Base-by-base conservation (phyloP, 2,888 invertebrate species). In the Agrilus cyanescens region DNA sequence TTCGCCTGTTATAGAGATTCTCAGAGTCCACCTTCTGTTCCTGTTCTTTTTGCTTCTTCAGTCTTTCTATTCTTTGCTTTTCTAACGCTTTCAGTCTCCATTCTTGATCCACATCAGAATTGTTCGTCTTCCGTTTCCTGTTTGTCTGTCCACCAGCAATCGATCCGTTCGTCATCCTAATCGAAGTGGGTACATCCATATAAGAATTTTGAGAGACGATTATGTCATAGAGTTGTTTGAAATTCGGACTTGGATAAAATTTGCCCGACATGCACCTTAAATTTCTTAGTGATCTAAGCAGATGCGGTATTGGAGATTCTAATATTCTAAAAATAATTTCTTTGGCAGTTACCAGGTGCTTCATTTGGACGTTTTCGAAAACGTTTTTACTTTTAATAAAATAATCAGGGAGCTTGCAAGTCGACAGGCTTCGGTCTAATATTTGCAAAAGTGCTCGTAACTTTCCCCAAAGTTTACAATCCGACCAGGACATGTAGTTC, bases 361-460 rank as follows among this genome's bases (percentile, higher is more conserved):
- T 76, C 44, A 73, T 74, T 0, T 82, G 80, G 45, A 82, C 76
- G 51, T 77, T 78, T 59, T 80, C 78, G 47, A 87, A 78, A 39
- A 85, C 70, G 65, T 89, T 87, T 50, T 80, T 79, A 38, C 72
- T 72, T 32, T 54, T 51, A 39, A 87, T 71, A 59, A 88, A 89
- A 57, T 82, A 89, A 63, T 86, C 82, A 2, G 74, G 74, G 41
- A 87, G 67, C 34, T 71, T 67, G 37, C 75, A 72, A 46, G 71
- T 73, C 12, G 76, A 74, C 50, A 88, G 71, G 39, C 73, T 68
- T 1, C 69, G 59, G 54, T 80, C 80, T 45, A 88, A 73, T 12
- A 72, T 72, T 38, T 71, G 66, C 6, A 88, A 66, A 49, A 86
- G 74, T 8, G 73, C 61, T 37, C 78, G 61, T 12, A 87, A 57